Conservation (phyloP, 2,888 invertebrate genomes). For the Platypus cylindrus region DNA sequence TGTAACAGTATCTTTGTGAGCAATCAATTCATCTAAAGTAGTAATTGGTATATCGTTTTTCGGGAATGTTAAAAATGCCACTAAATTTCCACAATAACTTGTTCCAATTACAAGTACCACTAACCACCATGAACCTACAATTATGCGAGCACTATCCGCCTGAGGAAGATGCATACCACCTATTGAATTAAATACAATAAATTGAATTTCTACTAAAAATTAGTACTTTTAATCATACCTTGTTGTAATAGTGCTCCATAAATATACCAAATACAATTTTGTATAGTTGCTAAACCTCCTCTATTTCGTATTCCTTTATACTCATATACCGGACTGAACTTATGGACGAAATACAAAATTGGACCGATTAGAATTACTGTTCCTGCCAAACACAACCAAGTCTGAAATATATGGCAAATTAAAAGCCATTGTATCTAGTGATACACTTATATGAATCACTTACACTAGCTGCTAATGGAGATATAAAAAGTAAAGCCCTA, state of each 20-base stretch:
- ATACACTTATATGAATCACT: conserved; percentile 31
- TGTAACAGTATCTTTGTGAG: conserved; percentile 43
- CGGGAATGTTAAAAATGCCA: conserved; percentile 85
- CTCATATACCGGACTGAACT: conserved; percentile 58
- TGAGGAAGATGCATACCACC: conserved; percentile 79
- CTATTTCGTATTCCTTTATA: conserved; percentile 43
- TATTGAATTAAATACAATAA: too few relatives aligned
- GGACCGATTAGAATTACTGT: conserved; percentile 68
- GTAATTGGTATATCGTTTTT: conserved; percentile 63
- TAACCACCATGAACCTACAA: conserved; percentile 87
- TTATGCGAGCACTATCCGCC: conserved; percentile 72
- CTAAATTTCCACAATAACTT: conserved; percentile 84
- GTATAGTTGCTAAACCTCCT: conserved; percentile 47
- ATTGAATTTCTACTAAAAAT: too few relatives aligned
- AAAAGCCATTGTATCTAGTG: background rate
- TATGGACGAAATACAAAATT: conserved; percentile 58
- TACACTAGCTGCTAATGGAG: conserved; percentile 64
- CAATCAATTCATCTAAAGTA: conserved; percentile 51
- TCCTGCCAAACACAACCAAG: conserved; percentile 69
- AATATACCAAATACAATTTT: conserved; percentile 75
- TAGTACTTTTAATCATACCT: too few relatives aligned
- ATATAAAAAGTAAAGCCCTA: conserved; percentile 68
- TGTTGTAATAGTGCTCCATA: conserved; percentile 85
- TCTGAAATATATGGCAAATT: conserved; percentile 37
- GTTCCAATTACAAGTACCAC: conserved; percentile 80